Conservation (phyloP, 1,140 invertebrate species). For the Lineus longissimus region DNA sequence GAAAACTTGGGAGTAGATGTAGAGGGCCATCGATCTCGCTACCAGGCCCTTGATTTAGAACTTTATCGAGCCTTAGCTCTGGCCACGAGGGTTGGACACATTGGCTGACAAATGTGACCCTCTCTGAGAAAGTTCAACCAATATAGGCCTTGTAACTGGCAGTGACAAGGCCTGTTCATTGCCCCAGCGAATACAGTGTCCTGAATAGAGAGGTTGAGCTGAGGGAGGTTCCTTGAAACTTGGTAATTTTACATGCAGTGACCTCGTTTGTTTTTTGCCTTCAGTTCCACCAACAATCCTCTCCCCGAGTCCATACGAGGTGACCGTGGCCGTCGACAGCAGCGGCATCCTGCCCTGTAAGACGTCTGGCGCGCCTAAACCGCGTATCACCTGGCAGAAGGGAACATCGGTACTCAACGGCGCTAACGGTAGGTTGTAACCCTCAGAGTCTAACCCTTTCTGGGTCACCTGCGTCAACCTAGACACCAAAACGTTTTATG, state of each 20-base stretch:
- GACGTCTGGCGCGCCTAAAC: constrained; percentile 49
- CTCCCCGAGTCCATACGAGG: background rate
- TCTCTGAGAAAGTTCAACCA: too few species aligned
- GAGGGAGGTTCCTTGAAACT: too few species aligned
- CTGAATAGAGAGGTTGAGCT: too few species aligned
- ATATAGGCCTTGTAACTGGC: too few species aligned
- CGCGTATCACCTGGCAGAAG: constrained; percentile 49
- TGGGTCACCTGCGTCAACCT: background rate
- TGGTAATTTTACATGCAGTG: background rate
- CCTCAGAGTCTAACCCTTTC: background rate
- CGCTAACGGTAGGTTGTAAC: constrained; percentile 17
- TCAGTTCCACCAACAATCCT: constrained; percentile 7
- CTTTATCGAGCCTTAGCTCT: too few species aligned
- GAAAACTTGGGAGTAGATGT: too few species aligned
- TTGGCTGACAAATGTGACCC: too few species aligned
- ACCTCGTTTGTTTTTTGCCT: background rate
- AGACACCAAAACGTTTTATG: background rate
- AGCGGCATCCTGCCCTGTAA: constrained; percentile 47
- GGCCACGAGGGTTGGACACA: too few species aligned
- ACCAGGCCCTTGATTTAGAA: too few species aligned
- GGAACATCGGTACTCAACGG: constrained; percentile 32
- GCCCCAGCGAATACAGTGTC: too few species aligned
- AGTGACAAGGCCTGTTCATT: too few species aligned
- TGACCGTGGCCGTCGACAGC: constrained; percentile 27
- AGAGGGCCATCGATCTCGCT: too few species aligned